These are phyloP conservation scores for Gymnoscopelus microlampas DNA, from an alignment of 2,797 vertebrate species.

Conservation along the genomic window DNA sequence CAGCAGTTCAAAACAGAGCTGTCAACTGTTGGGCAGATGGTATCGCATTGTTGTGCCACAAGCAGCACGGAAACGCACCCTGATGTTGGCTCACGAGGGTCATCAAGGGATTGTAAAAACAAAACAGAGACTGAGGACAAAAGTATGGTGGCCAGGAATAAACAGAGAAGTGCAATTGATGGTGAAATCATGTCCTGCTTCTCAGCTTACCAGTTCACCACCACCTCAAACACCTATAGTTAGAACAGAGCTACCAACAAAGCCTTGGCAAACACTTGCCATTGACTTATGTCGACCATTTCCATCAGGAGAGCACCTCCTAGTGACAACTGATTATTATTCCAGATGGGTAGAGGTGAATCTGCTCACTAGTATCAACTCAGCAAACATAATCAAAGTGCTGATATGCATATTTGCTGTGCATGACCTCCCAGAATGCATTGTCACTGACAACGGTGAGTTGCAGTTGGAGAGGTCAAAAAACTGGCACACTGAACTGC, in stretches of 20 bases:
- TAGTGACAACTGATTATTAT: too few species aligned
- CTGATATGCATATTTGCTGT: too few species aligned
- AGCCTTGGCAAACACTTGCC: neutral
- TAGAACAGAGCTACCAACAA: neutral
- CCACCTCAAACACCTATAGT: neutral
- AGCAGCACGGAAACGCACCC: neutral
- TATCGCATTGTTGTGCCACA: neutral
- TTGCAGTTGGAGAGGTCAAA: constrained; percentile 8
- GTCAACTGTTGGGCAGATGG: neutral
- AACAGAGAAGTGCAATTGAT: constrained; percentile 15
- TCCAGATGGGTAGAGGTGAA: too few species aligned
- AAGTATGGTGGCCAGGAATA: neutral
- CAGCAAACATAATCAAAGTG: too few species aligned
- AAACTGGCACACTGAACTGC: constrained; percentile 14
- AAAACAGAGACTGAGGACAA: too few species aligned
- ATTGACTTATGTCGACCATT: neutral
- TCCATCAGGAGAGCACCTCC: too few species aligned
- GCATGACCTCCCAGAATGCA: too few species aligned
- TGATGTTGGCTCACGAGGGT: constrained; percentile 5
- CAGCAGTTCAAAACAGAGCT: neutral
- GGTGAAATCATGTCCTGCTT: neutral
- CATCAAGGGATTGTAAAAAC: neutral
- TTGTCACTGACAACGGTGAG: too few species aligned
- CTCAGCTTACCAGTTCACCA: neutral
- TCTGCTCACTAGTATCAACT: too few species aligned